A percentile compares a stretch with the other conserved stretches of the same genome.
These are phyloP conservation scores for Pelusios castaneus DNA, from an alignment of 2,113 vertebrate genomes.

Conservation along the genomic window DNA sequence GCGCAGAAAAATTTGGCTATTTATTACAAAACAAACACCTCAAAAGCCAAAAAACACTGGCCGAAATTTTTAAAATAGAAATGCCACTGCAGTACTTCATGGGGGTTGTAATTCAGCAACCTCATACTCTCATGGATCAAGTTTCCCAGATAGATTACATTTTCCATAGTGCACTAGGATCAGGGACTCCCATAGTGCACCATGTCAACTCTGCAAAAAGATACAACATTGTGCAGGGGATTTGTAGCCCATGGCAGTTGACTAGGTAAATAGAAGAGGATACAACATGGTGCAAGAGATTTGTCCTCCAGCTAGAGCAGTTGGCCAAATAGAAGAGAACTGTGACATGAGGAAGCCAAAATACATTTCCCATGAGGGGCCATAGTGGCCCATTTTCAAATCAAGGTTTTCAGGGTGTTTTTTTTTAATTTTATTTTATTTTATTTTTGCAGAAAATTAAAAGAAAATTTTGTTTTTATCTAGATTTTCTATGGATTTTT, in stretches of 20 bases:
- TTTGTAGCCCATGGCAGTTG: not conserved
- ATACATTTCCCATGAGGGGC: not conserved
- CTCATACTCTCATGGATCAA: not conserved
- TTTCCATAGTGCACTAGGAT: not conserved
- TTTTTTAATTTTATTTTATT: not conserved
- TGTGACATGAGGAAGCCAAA: not conserved
- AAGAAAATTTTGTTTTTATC: not conserved
- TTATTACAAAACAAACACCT: too few species aligned
- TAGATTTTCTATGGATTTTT: not conserved
- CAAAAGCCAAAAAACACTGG: too few species aligned
- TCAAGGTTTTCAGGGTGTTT: not conserved
- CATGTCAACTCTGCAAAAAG: not conserved
- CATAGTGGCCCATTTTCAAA: not conserved
- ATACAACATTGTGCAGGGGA: not conserved
- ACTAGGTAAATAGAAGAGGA: too few species aligned
- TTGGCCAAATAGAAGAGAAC: not conserved
- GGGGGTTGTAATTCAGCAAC: too few species aligned
- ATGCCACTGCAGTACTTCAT: too few species aligned
- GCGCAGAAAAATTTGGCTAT: too few species aligned
- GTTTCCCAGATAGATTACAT: not conserved
- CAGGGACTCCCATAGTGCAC: not conserved
- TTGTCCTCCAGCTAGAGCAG: not conserved
- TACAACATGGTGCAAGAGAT: not conserved
- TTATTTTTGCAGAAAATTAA: not conserved
- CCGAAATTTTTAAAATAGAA: too few species aligned